Conservation (phyloP, 2,888 invertebrate species). For the Drosophila birchii region DNA sequence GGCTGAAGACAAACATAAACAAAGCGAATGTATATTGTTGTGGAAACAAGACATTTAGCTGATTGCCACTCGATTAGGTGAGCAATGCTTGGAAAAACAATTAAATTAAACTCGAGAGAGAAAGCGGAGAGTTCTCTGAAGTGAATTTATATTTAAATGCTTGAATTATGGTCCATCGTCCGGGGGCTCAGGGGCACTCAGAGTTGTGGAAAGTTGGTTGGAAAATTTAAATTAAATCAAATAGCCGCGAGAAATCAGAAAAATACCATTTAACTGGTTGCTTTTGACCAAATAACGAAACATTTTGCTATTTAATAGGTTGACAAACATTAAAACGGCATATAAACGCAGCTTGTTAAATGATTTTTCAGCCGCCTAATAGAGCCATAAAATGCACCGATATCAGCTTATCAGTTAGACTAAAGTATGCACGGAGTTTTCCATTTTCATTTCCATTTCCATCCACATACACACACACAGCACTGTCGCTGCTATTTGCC, state of each 20-base stretch:
- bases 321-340: slow-evolving; percentile 24
- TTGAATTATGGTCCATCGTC: not conserved
- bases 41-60: slow-evolving; percentile 41
- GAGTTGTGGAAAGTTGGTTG: not conserved
- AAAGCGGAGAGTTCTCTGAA: not conserved
- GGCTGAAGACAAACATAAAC: slow-evolving; percentile 25
- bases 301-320: slow-evolving; percentile 25
- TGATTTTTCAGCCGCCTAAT: slow-evolving; percentile 41
- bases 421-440: slow-evolving; percentile 16
- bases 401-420: slow-evolving; percentile 31
- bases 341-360: slow-evolving; percentile 14
- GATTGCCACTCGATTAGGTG: slow-evolving; percentile 44
- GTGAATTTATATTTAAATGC: slow-evolving; percentile 19
- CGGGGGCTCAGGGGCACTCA: slow-evolving; percentile 5
- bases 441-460: slow-evolving; percentile 25
- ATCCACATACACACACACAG: not conserved
- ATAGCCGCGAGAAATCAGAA: slow-evolving; percentile 47
- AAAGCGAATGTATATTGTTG: slow-evolving; percentile 36
- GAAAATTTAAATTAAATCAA: slow-evolving; percentile 44
- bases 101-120: slow-evolving; percentile 26
- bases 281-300: slow-evolving; percentile 19
- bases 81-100: slow-evolving; percentile 31
- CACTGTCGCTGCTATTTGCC: slow-evolving; percentile 29
- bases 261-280: slow-evolving; percentile 13
- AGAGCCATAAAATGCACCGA: slow-evolving; percentile 52